These are phyloP conservation scores for Trididemnum clinides DNA, from an alignment of 23 tunicate genomes.

Conservation along the genomic window DNA sequence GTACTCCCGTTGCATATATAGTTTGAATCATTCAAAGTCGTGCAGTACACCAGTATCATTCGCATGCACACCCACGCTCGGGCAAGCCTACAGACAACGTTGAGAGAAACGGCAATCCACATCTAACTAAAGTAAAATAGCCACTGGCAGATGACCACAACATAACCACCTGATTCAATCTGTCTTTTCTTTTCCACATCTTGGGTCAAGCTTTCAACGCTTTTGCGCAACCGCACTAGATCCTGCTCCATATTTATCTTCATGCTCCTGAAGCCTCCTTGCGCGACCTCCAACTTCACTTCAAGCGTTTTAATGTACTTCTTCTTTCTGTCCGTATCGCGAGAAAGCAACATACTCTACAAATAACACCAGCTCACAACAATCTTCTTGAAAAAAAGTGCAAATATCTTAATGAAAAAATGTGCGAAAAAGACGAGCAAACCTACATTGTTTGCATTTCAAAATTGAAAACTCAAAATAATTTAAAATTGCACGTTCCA, in stretches of 20 bases:
- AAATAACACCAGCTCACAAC: too few relatives aligned
- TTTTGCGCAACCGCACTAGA: constrained; percentile 50
- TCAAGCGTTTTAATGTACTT: constrained; percentile 26
- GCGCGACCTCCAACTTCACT: constrained; percentile 66
- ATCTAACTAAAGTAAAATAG: too few relatives aligned
- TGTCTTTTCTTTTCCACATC: constrained; percentile 49
- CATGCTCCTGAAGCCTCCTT: constrained; percentile 55
- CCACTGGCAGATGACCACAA: too few relatives aligned
- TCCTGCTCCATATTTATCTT: constrained; percentile 45
- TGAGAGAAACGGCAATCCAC: too few relatives aligned
- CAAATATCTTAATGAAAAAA: not conserved
- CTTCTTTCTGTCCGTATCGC: constrained; percentile 49
- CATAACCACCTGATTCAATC: constrained; percentile 34
- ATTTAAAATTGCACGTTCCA: too few relatives aligned
- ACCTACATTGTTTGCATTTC: not conserved
- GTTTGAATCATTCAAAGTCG: too few relatives aligned
- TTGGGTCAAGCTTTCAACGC: constrained; percentile 40
- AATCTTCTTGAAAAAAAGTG: too few relatives aligned
- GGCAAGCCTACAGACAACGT: too few relatives aligned
- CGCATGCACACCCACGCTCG: too few relatives aligned
- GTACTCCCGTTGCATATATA: too few relatives aligned
- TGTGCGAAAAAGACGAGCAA: not conserved
- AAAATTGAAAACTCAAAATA: too few relatives aligned
- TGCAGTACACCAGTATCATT: too few relatives aligned
- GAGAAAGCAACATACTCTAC: constrained; percentile 10